Evolutionary conservation across 2,888 invertebrate species (phyloP), one percentile per base, ranked within the genome.

Genomic region (Thecocarcelia acutangulata): DNA sequence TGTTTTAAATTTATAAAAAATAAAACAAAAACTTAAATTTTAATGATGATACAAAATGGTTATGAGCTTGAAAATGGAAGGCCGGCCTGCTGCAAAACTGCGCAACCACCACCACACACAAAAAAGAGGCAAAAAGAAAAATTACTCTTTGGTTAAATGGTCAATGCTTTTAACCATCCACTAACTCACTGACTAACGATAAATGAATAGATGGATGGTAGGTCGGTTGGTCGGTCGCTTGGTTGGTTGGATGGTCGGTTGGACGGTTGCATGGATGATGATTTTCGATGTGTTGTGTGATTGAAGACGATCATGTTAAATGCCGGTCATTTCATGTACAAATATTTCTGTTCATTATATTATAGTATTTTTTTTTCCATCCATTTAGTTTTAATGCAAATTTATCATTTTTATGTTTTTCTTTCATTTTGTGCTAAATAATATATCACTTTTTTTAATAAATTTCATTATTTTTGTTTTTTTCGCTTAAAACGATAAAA

Each of bases 341-440:
- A 61, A 75, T 17, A 64, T 76, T 76, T 68, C 44, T 61, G 68
- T 59, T 52, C 61, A 69, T 76, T 69, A 69, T 77, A 48, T 21
- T 33, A 33, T 33, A 33, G 9, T 33, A 33, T 33, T 33, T 33
- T 33, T 54, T 56, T 64, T 44, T 46, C 56, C 13, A 4, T 50
- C 13, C 42, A 33, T 4, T 52, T 54, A 24, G n/a, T 54, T 76
- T 54, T 28, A 63, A 63, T 70, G 54, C 54, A 77, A 63, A 77
- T 63, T 63, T 52, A n/a, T 70, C 21, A 21, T 56, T 52, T 44
- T 48, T 17, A 15, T 42, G 9, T 58, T 73, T 54, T 56, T 42
- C 48, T 54, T 61, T 52, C 13, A 15, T 52, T 52, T 61, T 42
- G 17, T 17, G 5, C 54, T 63, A 8, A 68, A 52, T 54, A 46